Percentiles rank a stretch among this genome's conserved stretches.
Evolutionary conservation across 2,797 vertebrate species (phyloP).

Genomic region (Cyclura pinguis): DNA sequence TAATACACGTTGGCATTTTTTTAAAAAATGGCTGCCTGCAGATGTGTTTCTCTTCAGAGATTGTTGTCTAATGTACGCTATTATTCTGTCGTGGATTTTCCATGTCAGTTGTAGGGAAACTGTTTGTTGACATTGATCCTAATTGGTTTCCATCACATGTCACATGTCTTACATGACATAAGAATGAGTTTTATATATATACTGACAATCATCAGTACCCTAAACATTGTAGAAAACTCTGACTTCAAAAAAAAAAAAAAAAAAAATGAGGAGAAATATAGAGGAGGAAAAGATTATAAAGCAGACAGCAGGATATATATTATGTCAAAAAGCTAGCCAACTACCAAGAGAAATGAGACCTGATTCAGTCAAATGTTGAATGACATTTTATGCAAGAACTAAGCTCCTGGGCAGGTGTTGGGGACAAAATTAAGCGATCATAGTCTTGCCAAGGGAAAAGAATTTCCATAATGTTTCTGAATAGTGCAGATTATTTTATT

Average conservation of each 20-base stretch:
- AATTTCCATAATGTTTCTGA: neutral
- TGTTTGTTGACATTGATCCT: slow-evolving; percentile 51
- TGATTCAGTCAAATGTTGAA: slow-evolving; percentile 7
- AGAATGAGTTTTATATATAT: slow-evolving; percentile 40
- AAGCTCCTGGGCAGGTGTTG: slow-evolving; percentile 5
- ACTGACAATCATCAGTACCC: slow-evolving; percentile 30
- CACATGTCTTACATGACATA: slow-evolving; percentile 47
- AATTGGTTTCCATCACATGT: slow-evolving; percentile 54
- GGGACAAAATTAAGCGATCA: slow-evolving; percentile 6
- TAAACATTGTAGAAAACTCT: slow-evolving; percentile 46
- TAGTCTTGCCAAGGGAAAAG: neutral
- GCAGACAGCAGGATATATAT: neutral
- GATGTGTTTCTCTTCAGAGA: slow-evolving; percentile 34
- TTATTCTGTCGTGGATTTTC: slow-evolving; percentile 48
- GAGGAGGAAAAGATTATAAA: slow-evolving; percentile 30
- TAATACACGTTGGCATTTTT: neutral
- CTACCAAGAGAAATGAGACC: slow-evolving; percentile 51
- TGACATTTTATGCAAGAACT: slow-evolving; percentile 55
- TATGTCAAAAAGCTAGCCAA: slow-evolving; percentile 49
- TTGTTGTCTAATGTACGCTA: slow-evolving; percentile 20
- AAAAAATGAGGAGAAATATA: slow-evolving; percentile 49
- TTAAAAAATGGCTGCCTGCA: slow-evolving; percentile 23
- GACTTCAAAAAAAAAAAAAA: slow-evolving; percentile 43
- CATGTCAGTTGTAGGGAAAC: slow-evolving; percentile 43
- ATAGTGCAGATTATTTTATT: neutral